Conservation (phyloP, 2,888 invertebrate genomes). For the Octodonta nipae region DNA sequence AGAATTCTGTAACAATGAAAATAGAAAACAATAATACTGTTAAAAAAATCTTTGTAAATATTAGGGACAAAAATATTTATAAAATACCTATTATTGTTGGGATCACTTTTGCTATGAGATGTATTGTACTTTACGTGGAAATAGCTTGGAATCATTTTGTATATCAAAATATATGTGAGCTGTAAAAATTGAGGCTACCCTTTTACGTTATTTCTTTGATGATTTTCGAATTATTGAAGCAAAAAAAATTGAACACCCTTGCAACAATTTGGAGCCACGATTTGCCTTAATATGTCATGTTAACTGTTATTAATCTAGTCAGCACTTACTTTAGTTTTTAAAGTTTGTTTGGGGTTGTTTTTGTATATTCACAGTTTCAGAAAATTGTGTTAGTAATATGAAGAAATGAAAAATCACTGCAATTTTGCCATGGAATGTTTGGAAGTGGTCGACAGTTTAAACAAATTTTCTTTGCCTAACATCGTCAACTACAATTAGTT, state of each 20-base stretch:
- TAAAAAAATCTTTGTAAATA: slow-evolving; percentile 30
- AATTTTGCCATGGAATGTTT: too few relatives aligned
- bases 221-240: background rate
- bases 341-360: too few relatives aligned
- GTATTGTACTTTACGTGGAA: too few relatives aligned
- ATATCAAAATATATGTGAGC: slow-evolving; percentile 19
- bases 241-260: slow-evolving; percentile 15
- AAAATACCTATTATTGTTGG: slow-evolving; percentile 29
- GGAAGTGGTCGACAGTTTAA: too few relatives aligned
- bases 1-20: slow-evolving; percentile 24
- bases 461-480: too few relatives aligned
- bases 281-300: slow-evolving; percentile 30
- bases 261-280: slow-evolving; percentile 32
- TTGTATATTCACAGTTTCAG: too few relatives aligned
- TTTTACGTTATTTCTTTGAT: slow-evolving; percentile 8
- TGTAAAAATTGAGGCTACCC: slow-evolving; percentile 17
- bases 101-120: slow-evolving; percentile 32
- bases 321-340: slow-evolving; percentile 25
- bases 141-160: too few relatives aligned
- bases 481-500: too few relatives aligned
- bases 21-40: slow-evolving; percentile 24
- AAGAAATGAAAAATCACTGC: too few relatives aligned
- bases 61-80: slow-evolving; percentile 29
- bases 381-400: too few relatives aligned
- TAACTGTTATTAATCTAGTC: slow-evolving; percentile 31